Percentiles rank a stretch among this genome's conserved stretches.
Evolutionary conservation across 2,113 vertebrate species (phyloP).

Genomic region (Ammospiza nelsoni): DNA sequence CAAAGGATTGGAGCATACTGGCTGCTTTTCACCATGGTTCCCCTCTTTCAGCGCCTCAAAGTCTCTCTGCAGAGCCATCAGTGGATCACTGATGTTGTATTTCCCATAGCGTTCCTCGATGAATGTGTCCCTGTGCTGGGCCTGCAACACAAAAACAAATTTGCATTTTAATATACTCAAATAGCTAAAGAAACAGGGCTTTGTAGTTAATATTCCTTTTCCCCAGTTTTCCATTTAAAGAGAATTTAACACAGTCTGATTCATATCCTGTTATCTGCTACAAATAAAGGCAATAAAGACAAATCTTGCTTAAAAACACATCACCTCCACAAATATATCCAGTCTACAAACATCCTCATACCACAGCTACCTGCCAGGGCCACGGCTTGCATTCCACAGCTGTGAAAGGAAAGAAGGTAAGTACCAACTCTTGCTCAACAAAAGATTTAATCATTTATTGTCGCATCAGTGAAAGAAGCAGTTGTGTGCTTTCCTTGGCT

Average conservation of each 20-base stretch:
- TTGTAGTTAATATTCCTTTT: background rate
- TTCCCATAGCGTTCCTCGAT: slow-evolving; percentile 93
- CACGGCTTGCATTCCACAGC: background rate
- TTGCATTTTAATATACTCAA: background rate
- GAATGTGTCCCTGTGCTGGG: slow-evolving; percentile 89
- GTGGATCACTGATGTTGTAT: slow-evolving; percentile 93
- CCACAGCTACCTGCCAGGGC: background rate
- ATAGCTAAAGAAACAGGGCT: background rate
- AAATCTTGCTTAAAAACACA: background rate
- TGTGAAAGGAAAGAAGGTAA: background rate
- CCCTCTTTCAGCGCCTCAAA: slow-evolving; percentile 85
- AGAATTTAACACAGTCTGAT: background rate
- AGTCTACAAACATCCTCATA: background rate
- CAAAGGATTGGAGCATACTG: slow-evolving; percentile 86
- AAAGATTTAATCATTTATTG: slow-evolving; percentile 30
- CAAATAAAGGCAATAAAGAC: background rate
- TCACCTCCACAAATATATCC: background rate
- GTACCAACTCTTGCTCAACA: background rate
- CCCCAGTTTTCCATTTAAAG: background rate
- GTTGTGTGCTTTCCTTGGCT: background rate
- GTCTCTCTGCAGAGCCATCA: slow-evolving; percentile 94
- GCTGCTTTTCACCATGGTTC: slow-evolving; percentile 76
- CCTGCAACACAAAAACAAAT: slow-evolving; percentile 72
- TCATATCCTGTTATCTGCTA: background rate
- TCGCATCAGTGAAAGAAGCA: background rate